A percentile compares a stretch with the other conserved stretches of the same genome.
Evolutionary conservation across 2,888 invertebrate genomes (phyloP).

Genomic region (Exocentrus adspersus): DNA sequence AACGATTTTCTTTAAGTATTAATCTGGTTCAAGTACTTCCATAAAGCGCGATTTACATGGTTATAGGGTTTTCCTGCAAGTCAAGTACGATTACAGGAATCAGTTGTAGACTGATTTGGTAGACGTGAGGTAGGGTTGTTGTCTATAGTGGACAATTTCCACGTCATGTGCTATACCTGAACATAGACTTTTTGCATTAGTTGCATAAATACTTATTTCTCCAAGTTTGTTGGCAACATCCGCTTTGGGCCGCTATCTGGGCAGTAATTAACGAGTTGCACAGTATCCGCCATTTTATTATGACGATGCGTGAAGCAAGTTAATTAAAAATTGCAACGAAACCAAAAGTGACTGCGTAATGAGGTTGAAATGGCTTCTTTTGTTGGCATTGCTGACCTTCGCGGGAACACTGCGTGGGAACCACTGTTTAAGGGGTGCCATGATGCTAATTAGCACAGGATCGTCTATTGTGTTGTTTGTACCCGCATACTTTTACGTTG

Average conservation of each 20-base stretch:
- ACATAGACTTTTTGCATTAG: constrained; percentile 5
- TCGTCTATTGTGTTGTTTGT: constrained; percentile 56
- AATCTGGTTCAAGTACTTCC: no score
- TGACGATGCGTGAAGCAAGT: constrained; percentile 56
- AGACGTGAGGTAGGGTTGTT: background rate
- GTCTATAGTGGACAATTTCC: no score
- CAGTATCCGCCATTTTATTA: constrained; percentile 56
- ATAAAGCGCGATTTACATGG: no score
- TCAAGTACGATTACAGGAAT: no score
- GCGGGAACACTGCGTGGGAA: constrained; percentile 53
- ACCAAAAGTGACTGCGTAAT: constrained; percentile 60
- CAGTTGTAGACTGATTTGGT: no score
- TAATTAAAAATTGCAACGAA: constrained; percentile 58
- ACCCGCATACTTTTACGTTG: constrained; percentile 56
- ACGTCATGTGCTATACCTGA: no score
- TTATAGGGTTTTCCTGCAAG: no score
- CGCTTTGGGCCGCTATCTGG: constrained; percentile 45
- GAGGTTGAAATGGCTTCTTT: constrained; percentile 54
- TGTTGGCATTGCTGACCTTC: constrained; percentile 51
- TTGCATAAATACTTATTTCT: constrained; percentile 30
- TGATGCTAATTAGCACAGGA: constrained; percentile 56
- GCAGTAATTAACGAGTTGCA: constrained; percentile 52
- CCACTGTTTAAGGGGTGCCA: constrained; percentile 51
- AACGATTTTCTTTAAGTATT: no score
- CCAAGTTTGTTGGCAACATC: constrained; percentile 46